These are phyloP conservation scores for Peribatodes rhomboidaria DNA, from an alignment of 2,888 invertebrate genomes.

Conservation along the genomic window DNA sequence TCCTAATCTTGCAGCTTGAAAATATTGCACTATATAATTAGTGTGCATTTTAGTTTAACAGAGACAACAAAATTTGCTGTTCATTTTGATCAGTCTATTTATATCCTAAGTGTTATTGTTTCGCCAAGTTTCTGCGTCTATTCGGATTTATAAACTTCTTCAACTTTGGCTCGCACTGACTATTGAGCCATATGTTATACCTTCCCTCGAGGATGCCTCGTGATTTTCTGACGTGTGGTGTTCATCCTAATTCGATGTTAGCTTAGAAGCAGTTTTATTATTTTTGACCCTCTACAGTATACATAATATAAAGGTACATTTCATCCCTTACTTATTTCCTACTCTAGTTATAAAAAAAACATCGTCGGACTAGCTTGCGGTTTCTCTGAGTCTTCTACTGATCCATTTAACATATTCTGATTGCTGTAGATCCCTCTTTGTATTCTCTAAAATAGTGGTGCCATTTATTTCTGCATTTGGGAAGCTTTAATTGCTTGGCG, in stretches of 20 bases:
- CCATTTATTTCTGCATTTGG: conserved; percentile 5
- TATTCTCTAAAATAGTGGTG: conserved; percentile 3
- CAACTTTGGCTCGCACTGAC: background rate
- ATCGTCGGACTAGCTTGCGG: no score
- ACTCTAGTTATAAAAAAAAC: no score
- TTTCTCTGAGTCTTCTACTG: background rate
- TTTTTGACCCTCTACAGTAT: no score
- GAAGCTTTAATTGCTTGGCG: background rate
- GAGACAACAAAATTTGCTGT: background rate
- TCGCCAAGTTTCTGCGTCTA: background rate
- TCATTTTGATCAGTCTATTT: background rate
- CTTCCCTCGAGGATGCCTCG: background rate
- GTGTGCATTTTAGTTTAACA: background rate
- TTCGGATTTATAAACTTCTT: conserved; percentile 2
- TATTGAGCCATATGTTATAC: background rate
- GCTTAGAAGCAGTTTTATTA: no score
- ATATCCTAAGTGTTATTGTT: conserved; percentile 1
- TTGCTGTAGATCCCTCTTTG: background rate
- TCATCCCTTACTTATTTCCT: background rate
- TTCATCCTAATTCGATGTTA: no score
- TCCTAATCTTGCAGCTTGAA: background rate
- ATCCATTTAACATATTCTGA: background rate
- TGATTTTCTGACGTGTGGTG: background rate
- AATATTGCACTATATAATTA: background rate
- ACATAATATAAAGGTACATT: no score